A percentile compares a stretch with the other conserved stretches of the same genome.
Conservation (phyloP, 2,113 vertebrate species). For the Peromyscus californicus region DNA sequence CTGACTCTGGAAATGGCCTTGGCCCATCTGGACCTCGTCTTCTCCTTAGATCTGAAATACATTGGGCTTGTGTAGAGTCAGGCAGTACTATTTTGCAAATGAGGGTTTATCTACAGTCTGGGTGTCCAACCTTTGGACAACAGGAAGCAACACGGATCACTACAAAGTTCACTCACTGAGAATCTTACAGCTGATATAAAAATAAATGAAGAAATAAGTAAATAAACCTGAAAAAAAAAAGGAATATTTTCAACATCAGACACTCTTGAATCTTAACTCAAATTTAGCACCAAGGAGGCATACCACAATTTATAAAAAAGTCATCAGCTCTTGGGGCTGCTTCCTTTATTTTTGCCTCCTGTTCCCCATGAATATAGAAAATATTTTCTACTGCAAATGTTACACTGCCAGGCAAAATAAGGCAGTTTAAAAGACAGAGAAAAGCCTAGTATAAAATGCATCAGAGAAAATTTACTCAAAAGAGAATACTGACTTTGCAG, state of each 20-base stretch:
- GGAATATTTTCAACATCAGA: slow-evolving; percentile 6
- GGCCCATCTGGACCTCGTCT: not conserved
- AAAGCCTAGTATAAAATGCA: not conserved
- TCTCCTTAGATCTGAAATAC: not conserved
- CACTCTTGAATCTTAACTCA: not conserved
- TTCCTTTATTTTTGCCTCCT: not conserved
- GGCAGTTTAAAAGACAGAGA: slow-evolving; percentile 21
- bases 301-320: not conserved
- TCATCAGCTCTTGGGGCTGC: too few relatives aligned
- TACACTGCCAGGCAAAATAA: not conserved
- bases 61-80: not conserved
- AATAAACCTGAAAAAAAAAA: not conserved
- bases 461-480: not conserved
- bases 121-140: not conserved
- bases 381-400: slow-evolving; percentile 1
- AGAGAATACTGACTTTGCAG: not conserved
- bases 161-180: not conserved
- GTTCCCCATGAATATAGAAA: not conserved
- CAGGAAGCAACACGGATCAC: not conserved
- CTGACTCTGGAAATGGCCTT: not conserved
- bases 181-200: not conserved
- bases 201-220: not conserved
- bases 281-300: not conserved
- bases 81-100: not conserved
- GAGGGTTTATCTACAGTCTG: not conserved